phyloP scores from a whole-genome alignment of 2,888 invertebrate genomes.

The Antitype chi region DNA sequence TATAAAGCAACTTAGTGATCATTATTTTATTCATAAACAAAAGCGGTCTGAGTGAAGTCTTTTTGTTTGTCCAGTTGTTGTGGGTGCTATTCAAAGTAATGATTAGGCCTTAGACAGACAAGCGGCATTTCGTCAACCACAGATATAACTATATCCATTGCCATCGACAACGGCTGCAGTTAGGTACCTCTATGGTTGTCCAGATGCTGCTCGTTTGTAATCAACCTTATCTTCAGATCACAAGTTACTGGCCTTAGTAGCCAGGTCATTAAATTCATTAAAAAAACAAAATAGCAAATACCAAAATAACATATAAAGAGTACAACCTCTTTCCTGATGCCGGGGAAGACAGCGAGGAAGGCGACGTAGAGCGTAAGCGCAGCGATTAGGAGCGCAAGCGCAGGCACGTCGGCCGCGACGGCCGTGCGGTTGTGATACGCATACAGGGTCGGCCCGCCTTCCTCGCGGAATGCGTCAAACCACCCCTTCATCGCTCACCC shows the following conservation, averaged over 20 bases:
- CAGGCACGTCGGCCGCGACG: constrained; percentile 97
- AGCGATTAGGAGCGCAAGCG: constrained; percentile 95
- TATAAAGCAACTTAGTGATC: background rate
- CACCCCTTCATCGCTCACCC: constrained; percentile 96
- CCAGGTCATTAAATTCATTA: too few species aligned
- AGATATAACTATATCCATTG: background rate
- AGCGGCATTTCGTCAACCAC: too few species aligned
- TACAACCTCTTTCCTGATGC: constrained; percentile 97
- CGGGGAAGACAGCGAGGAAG: constrained; percentile 98
- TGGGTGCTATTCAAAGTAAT: background rate
- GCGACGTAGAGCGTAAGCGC: constrained; percentile 98
- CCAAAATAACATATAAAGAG: constrained; percentile 26
- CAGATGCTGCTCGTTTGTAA: background rate
- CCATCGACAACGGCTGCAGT: background rate
- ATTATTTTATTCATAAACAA: background rate
- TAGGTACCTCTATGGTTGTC: background rate
- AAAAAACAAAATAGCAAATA: too few species aligned
- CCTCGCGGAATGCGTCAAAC: constrained; percentile 99
- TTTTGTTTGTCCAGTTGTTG: background rate
- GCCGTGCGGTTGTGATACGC: constrained; percentile 98
- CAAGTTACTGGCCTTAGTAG: background rate
- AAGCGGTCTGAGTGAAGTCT: background rate
- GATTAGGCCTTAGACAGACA: too few species aligned
- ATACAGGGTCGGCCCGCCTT: constrained; percentile 99
- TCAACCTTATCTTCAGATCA: background rate